These are phyloP conservation scores for Flexamia atlantica DNA, from an alignment of 2,888 invertebrate genomes.

Conservation along the genomic window DNA sequence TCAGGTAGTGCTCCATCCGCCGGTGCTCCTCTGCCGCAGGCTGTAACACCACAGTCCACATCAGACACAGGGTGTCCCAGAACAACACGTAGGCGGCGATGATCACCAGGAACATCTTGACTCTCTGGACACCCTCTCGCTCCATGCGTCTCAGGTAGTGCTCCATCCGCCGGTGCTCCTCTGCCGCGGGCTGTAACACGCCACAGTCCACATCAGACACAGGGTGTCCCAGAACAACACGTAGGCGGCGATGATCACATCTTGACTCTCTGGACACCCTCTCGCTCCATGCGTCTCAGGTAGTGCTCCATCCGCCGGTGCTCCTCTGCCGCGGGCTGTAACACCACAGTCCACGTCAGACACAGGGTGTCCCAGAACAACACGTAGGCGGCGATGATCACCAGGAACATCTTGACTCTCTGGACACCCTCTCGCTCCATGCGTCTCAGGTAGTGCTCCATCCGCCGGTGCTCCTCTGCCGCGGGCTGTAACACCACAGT, in stretches of 20 bases:
- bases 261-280: slow-evolving; percentile 89
- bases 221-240: slow-evolving; percentile 94
- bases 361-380: slow-evolving; percentile 95
- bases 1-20: slow-evolving; percentile 86
- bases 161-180: slow-evolving; percentile 85
- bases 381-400: slow-evolving; percentile 90
- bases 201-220: slow-evolving; percentile 78
- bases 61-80: slow-evolving; percentile 94
- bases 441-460: slow-evolving; percentile 86
- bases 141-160: slow-evolving; percentile 88
- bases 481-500: too few species aligned
- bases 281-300: slow-evolving; percentile 86
- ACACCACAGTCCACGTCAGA: slow-evolving; percentile 77
- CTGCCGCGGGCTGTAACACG: slow-evolving; percentile 71
- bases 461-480: slow-evolving; percentile 83
- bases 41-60: slow-evolving; percentile 71
- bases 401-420: slow-evolving; percentile 90
- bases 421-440: slow-evolving; percentile 90
- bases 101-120: slow-evolving; percentile 91
- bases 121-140: slow-evolving; percentile 87
- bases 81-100: slow-evolving; percentile 91
- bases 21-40: slow-evolving; percentile 78
- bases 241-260: slow-evolving; percentile 92
- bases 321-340: slow-evolving; percentile 73
- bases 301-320: slow-evolving; percentile 87